phyloP scores from a whole-genome alignment of 2,888 invertebrate species.

The Oscheius sp. region DNA sequence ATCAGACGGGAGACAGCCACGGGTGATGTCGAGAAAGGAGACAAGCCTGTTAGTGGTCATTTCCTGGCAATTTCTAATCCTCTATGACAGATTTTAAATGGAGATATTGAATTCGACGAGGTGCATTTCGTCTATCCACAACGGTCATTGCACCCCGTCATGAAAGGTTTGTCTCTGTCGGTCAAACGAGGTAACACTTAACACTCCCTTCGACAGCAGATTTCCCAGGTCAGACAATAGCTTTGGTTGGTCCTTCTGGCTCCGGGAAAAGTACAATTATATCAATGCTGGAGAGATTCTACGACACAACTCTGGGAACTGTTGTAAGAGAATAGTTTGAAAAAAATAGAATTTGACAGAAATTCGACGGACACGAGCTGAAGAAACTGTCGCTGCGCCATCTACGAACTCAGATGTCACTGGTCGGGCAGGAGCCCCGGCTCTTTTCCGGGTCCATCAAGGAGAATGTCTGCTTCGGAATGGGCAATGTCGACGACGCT shows the following conservation, averaged over 20 bases:
- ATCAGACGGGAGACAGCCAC: conserved; percentile 72
- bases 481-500: conserved; percentile 37
- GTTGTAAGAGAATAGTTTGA: conserved; percentile 55
- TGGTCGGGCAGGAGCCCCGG: conserved; percentile 63
- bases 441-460: conserved; percentile 74
- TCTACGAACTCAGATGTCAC: conserved; percentile 55
- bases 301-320: conserved; percentile 70
- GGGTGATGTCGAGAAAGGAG: conserved; percentile 65
- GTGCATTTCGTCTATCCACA: conserved; percentile 74
- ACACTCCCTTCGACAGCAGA: no score
- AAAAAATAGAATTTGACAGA: conserved; percentile 34
- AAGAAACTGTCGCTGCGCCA: conserved; percentile 44
- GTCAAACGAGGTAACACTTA: conserved; percentile 41
- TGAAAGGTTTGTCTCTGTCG: conserved; percentile 8
- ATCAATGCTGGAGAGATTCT: conserved; percentile 74
- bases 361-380: conserved; percentile 48
- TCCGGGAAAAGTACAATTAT: conserved; percentile 75
- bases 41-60: conserved; percentile 26
- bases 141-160: conserved; percentile 54
- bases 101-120: conserved; percentile 72
- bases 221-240: conserved; percentile 62
- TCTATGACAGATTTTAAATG: conserved; percentile 64
- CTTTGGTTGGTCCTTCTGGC: conserved; percentile 75
- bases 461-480: conserved; percentile 52
- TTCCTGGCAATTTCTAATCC: not conserved